Evolutionary conservation across 2,888 invertebrate genomes (phyloP), one percentile per base, ranked within the genome.

Genomic region (Parasteatoda lunata): DNA sequence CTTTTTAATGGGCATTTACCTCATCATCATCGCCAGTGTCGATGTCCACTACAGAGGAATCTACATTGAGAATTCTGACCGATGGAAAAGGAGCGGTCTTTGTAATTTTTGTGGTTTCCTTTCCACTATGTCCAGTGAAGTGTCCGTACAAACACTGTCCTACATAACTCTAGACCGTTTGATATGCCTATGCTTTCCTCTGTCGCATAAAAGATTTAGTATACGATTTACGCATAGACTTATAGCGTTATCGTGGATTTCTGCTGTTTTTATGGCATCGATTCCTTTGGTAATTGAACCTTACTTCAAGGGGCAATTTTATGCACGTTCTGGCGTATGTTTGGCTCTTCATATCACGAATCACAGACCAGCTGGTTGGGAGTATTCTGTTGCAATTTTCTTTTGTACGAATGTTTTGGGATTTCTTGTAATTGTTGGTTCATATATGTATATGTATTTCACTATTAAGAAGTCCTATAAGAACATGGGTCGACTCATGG

Each of bases 111-210:
- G 90, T 66, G 91, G 91, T 9, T 89, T 91, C 71, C 81, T 91
- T 11, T 90, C 91, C 9, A 91, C 91, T 2, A 78, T 91, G 79
- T 92, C 92, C 49, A 92, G 92, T 84, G 92, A 93, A 89, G 90
- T 92, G 0, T 92, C 92, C 0, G 92, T 93, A 13, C 90, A 92
- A 48, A 92, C 92, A 0, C 88, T 93, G 9, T 92, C 92, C 3
- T 91, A 92, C 68, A 92, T 93, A 72, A 92, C 93, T 4, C 86
- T 92, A 1, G 92, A 92, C 84, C 90, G 93, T 13, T 90, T 92
- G 30, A 91, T 92, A 51, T 91, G 91, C 85, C 92, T 92, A 15
- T 91, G 91, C 79, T 92, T 92, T 88, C 92, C 92, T 1, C 90
- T 92, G 70, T 89, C 89, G 11, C 80, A 88, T 59, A 85, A 87